These are phyloP conservation scores for Leptodirus hochenwartii DNA, from an alignment of 2,888 invertebrate genomes.

Conservation along the genomic window DNA sequence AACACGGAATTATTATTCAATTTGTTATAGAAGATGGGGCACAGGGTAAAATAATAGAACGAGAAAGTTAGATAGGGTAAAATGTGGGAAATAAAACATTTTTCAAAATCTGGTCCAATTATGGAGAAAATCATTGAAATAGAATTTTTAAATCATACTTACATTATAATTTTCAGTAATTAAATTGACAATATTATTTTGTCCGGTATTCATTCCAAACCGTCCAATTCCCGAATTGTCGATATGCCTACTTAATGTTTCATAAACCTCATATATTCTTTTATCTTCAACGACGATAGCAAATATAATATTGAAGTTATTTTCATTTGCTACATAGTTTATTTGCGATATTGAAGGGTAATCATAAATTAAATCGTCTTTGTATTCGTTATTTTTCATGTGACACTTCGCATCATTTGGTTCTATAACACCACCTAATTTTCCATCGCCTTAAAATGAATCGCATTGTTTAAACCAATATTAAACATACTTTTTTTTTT, in stretches of 20 bases:
- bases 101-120: too few relatives aligned
- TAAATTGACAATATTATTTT: slow-evolving; percentile 1
- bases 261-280: slow-evolving; percentile 27
- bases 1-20: too few relatives aligned
- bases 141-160: too few relatives aligned
- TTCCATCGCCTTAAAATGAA: slow-evolving; percentile 54
- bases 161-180: neutral
- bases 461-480: too few relatives aligned
- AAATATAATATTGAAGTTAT: slow-evolving; percentile 62
- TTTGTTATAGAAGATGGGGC: too few relatives aligned
- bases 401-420: slow-evolving; percentile 59
- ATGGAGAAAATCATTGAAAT: too few relatives aligned
- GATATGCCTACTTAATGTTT: slow-evolving; percentile 37
- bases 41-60: too few relatives aligned
- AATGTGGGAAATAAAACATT: too few relatives aligned
- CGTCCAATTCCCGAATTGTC: slow-evolving; percentile 51
- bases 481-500: too few relatives aligned
- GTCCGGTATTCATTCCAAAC: neutral
- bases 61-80: too few relatives aligned
- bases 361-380: slow-evolving; percentile 40
- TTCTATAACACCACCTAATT: slow-evolving; percentile 43
- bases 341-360: slow-evolving; percentile 63
- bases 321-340: slow-evolving; percentile 39
- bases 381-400: slow-evolving; percentile 31
- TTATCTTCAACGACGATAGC: slow-evolving; percentile 33